Conservation (phyloP, 2,797 vertebrate species). For the Neostethus bicornis region DNA sequence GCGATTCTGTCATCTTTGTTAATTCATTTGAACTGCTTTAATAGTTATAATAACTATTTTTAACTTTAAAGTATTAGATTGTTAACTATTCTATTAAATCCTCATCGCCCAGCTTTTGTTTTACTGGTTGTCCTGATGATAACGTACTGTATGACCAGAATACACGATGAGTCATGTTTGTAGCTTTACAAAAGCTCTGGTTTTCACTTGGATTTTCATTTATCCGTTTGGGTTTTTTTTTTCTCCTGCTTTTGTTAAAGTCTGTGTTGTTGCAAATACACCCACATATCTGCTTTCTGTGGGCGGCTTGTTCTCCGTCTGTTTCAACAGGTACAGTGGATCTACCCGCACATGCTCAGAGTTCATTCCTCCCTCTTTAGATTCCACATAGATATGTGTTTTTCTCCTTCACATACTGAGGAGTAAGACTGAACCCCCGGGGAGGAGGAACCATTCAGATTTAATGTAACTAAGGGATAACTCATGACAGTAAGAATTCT, state of each 20-base stretch:
- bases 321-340: constrained; percentile 46
- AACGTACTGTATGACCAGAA: constrained; percentile 18
- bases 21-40: not conserved
- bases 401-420: not conserved
- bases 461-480: constrained; percentile 5
- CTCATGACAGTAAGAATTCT: not conserved
- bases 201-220: constrained; percentile 7
- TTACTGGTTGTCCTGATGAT: constrained; percentile 6
- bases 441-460: not conserved
- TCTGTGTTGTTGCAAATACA: constrained; percentile 29
- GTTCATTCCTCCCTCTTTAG: not conserved
- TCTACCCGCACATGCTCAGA: constrained; percentile 29
- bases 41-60: not conserved
- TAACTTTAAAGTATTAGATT: not conserved
- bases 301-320: constrained; percentile 57
- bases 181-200: not conserved
- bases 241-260: constrained; percentile 19
- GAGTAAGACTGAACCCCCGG: not conserved
- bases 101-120: not conserved
- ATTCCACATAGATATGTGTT: not conserved
- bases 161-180: constrained; percentile 14
- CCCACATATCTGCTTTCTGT: constrained; percentile 45
- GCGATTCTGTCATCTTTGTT: not conserved
- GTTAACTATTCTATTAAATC: constrained; percentile 10
- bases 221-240: constrained; percentile 12